Percentiles rank a stretch among this genome's conserved stretches.
phyloP scores from a whole-genome alignment of 2,888 invertebrate species.

The Cantharis flavilabris region DNA sequence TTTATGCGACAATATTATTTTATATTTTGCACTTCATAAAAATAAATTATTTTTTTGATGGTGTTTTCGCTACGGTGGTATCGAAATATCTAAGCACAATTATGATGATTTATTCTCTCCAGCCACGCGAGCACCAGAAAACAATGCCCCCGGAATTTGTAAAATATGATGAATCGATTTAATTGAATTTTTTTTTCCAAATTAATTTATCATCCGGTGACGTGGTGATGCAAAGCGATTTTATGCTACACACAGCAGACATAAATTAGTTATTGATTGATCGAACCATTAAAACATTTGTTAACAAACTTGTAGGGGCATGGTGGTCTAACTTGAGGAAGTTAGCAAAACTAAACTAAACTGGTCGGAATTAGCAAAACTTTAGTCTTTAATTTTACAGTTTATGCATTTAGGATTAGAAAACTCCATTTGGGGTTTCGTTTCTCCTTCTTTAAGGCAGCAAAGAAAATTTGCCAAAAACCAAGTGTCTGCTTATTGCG shows the following conservation, averaged over 20 bases:
- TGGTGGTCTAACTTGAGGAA: slow-evolving; percentile 11
- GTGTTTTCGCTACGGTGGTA: slow-evolving; percentile 2
- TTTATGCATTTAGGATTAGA: not conserved
- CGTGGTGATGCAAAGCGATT: not conserved
- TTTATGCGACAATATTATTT: not conserved
- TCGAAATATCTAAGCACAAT: slow-evolving; percentile 15
- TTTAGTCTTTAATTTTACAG: slow-evolving; percentile 16
- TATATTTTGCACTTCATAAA: not conserved
- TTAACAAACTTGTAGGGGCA: slow-evolving; percentile 19
- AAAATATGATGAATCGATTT: not conserved
- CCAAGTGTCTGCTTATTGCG: slow-evolving; percentile 13
- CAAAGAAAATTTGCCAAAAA: slow-evolving; percentile 15
- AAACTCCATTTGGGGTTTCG: not conserved
- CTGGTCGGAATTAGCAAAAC: slow-evolving; percentile 17
- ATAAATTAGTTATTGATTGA: slow-evolving; percentile 27
- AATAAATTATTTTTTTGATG: slow-evolving; percentile 1
- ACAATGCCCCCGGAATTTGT: not conserved
- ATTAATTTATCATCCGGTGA: not conserved
- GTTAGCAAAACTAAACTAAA: slow-evolving; percentile 16
- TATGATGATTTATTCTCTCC: slow-evolving; percentile 15
- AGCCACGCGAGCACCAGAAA: slow-evolving; percentile 14
- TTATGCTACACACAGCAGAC: slow-evolving; percentile 2
- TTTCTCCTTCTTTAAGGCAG: slow-evolving; percentile 9
- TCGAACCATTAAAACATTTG: slow-evolving; percentile 17
- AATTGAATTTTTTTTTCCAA: not conserved